phyloP scores from a whole-genome alignment of 2,797 vertebrate species.

The Parauchenoglanis punctatus region DNA sequence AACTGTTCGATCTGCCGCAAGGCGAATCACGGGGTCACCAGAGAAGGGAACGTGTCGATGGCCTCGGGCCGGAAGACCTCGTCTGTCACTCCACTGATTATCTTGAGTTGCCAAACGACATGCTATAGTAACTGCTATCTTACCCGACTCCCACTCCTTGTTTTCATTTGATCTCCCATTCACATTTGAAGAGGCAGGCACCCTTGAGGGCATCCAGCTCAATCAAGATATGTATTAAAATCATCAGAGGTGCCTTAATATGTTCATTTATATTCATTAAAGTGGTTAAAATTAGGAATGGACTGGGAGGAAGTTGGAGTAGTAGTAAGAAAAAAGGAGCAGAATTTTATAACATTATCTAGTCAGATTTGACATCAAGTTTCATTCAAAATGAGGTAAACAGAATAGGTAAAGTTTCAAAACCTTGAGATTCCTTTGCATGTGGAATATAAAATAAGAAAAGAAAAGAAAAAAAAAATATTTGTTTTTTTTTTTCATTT shows the following conservation, averaged over 20 bases:
- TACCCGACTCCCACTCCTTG: background rate
- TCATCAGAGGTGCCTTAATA: background rate
- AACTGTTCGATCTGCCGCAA: constrained; percentile 53
- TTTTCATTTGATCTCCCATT: constrained; percentile 22
- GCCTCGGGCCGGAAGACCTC: background rate
- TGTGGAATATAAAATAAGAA: background rate
- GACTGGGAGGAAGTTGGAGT: background rate
- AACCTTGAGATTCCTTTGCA: background rate
- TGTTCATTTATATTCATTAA: constrained; percentile 28
- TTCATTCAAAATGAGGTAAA: background rate
- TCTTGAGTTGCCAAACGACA: background rate
- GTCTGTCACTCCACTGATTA: constrained; percentile 28
- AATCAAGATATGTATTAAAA: constrained; percentile 24
- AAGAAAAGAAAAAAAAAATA: too few relatives aligned
- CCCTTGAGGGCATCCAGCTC: background rate
- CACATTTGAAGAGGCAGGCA: background rate
- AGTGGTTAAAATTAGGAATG: background rate
- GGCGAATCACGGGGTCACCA: constrained; percentile 41
- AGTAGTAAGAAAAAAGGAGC: background rate
- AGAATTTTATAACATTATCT: background rate
- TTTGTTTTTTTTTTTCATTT: too few relatives aligned
- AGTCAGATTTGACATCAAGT: background rate
- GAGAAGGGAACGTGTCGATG: constrained; percentile 18
- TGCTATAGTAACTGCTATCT: constrained; percentile 17
- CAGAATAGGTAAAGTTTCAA: background rate